Base-by-base conservation (phyloP, 2,888 invertebrate species). In the Lissonota sp. region DNA sequence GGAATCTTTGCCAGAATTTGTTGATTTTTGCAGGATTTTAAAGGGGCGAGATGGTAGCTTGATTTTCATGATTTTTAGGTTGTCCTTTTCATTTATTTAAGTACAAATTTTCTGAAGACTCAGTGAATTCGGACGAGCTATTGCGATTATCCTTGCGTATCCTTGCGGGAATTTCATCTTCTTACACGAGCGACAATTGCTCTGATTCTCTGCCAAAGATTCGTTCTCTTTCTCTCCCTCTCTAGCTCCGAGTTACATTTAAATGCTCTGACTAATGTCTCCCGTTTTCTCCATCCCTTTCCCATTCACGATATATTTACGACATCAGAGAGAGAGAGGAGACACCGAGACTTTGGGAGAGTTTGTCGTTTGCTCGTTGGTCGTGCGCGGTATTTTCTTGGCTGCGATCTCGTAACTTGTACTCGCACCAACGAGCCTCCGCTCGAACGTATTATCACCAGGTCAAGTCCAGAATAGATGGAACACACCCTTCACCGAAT, bases 211-310 rank as follows among this genome's bases (percentile, higher is more conserved):
- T 63, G 67, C 46, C 57, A 66, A 76, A 72, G 76, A 69, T 60
- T 6, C 57, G n/a, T 26, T 66, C 60, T 39, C 5, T 51, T n/a
- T n/a, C n/a, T 51, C 81, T 62, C 49, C 62, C 79, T 44, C 44
- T 26, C 26, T 26, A 2, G 58, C 60, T 39, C 79, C 71, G 85
- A 88, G 85, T 84, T 86, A 86, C 86, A 86, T 88, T 88, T 87
- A 86, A 88, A 85, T 83, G 84, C 84, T 26, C 84, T 90, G 88
- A 89, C 87, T 88, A 88, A 90, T 90, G 89, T 87, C 82, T 83
- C 83, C 72, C 79, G 79, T 70, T 81, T 81, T 72, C 53, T 39
- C 69, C 14, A 62, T 74, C 66, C 72, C 85, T 80, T 71, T 51
- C 72, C 12, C 71, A 63, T 57, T 49, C 71, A 12, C 58, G 49